A percentile compares a stretch with the other conserved stretches of the same genome.
Conservation (phyloP, 2,797 vertebrate species). For the Phataginus tetradactyla region DNA sequence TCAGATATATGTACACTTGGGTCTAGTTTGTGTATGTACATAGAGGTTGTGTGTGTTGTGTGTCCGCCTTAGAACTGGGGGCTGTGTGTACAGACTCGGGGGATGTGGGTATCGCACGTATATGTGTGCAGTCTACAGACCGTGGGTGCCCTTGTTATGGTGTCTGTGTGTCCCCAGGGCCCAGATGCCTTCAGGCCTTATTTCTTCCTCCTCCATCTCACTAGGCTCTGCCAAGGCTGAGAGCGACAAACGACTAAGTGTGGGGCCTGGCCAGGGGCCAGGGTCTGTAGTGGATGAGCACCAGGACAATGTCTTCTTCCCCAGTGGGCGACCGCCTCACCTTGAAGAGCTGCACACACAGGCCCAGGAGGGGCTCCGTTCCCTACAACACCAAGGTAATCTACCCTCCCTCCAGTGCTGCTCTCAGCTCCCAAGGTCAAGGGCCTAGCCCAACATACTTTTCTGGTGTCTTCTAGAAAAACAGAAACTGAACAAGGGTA, state of each 20-base stretch:
- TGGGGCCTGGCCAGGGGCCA: conserved; percentile 85
- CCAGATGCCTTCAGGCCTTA: background rate
- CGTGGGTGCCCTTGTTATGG: background rate
- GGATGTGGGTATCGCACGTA: background rate
- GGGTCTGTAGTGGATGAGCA: conserved; percentile 80
- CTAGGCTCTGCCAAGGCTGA: conserved; percentile 88
- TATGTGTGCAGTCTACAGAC: background rate
- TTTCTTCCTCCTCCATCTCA: conserved; percentile 55
- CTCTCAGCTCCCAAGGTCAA: background rate
- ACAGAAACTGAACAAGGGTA: conserved; percentile 88
- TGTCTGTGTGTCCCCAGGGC: background rate
- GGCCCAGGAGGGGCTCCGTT: conserved; percentile 94
- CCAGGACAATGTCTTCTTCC: conserved; percentile 96
- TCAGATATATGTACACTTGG: background rate
- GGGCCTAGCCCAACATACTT: background rate
- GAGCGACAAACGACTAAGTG: conserved; percentile 84
- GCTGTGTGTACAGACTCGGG: background rate
- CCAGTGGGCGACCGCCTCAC: conserved; percentile 90
- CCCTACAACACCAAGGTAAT: conserved; percentile 94
- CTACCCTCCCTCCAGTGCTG: rapidly evolving
- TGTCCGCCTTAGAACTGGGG: background rate
- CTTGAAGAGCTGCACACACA: conserved; percentile 95
- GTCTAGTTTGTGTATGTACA: background rate
- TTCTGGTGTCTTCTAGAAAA: conserved; percentile 89
- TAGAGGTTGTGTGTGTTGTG: background rate